phyloP scores from a whole-genome alignment of 2,797 vertebrate genomes.

The Columba guinea region DNA sequence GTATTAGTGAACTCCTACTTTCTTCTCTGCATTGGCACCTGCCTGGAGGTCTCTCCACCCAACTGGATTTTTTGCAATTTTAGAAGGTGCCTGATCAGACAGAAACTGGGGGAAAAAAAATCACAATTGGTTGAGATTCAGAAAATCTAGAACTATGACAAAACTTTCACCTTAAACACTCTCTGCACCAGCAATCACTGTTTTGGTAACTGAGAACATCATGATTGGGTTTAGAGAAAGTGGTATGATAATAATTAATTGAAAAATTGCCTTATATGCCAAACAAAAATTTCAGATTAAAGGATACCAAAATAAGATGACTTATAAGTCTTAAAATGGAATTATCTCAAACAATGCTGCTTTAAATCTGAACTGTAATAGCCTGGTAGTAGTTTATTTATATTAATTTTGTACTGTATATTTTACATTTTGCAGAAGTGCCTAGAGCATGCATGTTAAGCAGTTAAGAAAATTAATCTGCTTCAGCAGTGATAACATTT shows the following conservation, averaged over 20 bases:
- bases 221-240: background rate
- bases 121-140: rapidly evolving
- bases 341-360: background rate
- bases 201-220: background rate
- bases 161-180: background rate
- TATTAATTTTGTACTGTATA: conserved; percentile 32
- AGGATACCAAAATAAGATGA: background rate
- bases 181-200: background rate
- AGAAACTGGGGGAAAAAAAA: background rate
- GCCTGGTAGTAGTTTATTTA: conserved; percentile 48
- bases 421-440: conserved; percentile 50
- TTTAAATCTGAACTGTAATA: conserved; percentile 46
- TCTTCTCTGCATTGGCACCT: background rate
- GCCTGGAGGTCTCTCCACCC: background rate
- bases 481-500: conserved; percentile 63
- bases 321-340: background rate
- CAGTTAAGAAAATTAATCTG: conserved; percentile 64
- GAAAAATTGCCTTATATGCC: background rate
- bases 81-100: background rate
- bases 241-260: background rate
- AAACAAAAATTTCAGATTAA: background rate
- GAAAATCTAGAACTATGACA: background rate
- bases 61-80: background rate
- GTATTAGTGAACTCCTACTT: rapidly evolving
- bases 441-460: conserved; percentile 61